Conservation (phyloP, 2,888 invertebrate species). For the Chelonus formosanus region DNA sequence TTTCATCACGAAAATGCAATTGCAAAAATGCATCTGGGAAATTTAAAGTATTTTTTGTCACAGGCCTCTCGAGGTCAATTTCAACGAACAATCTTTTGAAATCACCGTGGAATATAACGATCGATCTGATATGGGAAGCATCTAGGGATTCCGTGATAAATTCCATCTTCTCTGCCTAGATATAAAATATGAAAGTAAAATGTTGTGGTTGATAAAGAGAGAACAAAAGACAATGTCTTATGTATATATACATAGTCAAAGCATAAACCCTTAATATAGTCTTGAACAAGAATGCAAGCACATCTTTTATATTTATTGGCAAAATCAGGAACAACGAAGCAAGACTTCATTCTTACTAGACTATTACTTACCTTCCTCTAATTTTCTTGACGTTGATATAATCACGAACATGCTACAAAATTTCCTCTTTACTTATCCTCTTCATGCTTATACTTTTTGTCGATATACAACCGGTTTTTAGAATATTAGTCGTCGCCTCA, state of each 20-base stretch:
- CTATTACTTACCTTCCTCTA: slow-evolving; percentile 17
- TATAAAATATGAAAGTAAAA: slow-evolving; percentile 19
- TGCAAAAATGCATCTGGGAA: background rate
- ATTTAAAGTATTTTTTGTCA: background rate
- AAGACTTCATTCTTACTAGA: slow-evolving; percentile 5
- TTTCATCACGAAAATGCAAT: too few relatives aligned
- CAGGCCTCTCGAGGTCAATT: slow-evolving; percentile 5
- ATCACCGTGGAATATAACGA: slow-evolving; percentile 13
- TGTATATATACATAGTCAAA: too few relatives aligned
- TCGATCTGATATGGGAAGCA: slow-evolving; percentile 8
- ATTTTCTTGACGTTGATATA: slow-evolving; percentile 9
- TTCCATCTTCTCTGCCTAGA: background rate
- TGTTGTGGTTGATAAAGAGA: slow-evolving; percentile 17
- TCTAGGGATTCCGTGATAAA: slow-evolving; percentile 17
- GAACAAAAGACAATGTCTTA: background rate
- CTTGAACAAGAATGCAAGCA: slow-evolving; percentile 5
- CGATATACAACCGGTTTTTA: slow-evolving; percentile 6
- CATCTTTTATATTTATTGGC: slow-evolving; percentile 2
- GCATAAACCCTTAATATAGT: background rate
- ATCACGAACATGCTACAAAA: slow-evolving; percentile 4
- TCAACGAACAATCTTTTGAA: slow-evolving; percentile 5
- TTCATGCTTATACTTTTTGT: background rate
- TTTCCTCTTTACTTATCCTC: background rate
- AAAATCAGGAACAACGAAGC: slow-evolving; percentile 13
- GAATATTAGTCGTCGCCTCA: slow-evolving; percentile 2